A percentile compares a stretch with the other conserved stretches of the same genome.
Conservation (phyloP, 2,888 invertebrate genomes). For the Teleogryllus oceanicus region DNA sequence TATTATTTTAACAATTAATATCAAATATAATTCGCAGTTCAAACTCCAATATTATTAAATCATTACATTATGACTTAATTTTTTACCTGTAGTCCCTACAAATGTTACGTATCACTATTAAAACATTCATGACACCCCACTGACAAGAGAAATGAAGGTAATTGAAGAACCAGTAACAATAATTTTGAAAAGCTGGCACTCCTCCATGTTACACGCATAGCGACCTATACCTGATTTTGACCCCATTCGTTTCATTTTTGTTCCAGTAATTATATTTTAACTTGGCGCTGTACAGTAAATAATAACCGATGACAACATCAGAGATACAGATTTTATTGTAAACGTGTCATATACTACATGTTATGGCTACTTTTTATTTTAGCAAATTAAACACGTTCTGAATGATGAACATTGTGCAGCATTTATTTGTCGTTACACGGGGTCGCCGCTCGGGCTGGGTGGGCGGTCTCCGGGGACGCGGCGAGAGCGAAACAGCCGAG, state of each 20-base stretch:
- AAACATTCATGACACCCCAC: background rate
- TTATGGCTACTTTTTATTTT: background rate
- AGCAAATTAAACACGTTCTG: background rate
- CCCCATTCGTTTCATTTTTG: background rate
- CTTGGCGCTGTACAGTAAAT: background rate
- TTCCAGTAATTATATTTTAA: background rate
- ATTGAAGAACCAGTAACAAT: background rate
- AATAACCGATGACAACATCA: conserved; percentile 8
- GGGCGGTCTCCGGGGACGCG: too few species aligned
- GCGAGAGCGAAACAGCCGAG: too few species aligned
- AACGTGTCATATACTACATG: conserved; percentile 10
- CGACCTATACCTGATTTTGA: background rate
- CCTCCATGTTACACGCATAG: background rate
- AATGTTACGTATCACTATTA: too few species aligned
- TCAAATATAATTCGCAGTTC: too few species aligned
- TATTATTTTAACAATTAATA: too few species aligned
- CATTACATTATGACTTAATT: too few species aligned
- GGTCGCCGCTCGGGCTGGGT: background rate
- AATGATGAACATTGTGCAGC: background rate
- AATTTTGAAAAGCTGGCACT: background rate
- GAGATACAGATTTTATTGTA: conserved; percentile 18
- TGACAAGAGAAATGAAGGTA: background rate
- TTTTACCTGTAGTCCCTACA: too few species aligned
- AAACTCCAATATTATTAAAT: too few species aligned
- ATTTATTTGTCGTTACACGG: background rate